These are phyloP conservation scores for Lasius platythorax DNA, from an alignment of 2,888 invertebrate species.

Conservation along the genomic window DNA sequence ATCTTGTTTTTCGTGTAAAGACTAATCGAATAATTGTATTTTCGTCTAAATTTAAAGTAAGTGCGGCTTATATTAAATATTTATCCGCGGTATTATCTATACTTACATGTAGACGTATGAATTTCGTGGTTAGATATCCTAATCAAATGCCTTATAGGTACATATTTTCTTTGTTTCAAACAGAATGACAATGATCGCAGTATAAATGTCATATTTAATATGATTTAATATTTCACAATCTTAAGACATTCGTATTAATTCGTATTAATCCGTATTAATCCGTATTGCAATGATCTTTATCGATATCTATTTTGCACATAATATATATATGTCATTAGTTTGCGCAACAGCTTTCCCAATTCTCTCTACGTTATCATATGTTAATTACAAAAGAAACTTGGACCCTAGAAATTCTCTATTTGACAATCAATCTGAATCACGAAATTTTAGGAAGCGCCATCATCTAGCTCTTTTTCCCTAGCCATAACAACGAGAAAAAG, in stretches of 20 bases:
- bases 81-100: slow-evolving; percentile 13
- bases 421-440: too few relatives aligned
- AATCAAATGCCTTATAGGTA: slow-evolving; percentile 37
- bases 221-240: neutral
- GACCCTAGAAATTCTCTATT: too few relatives aligned
- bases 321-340: too few relatives aligned
- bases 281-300: neutral
- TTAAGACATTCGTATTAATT: neutral
- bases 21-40: neutral
- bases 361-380: too few relatives aligned
- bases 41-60: too few relatives aligned
- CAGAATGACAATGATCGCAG: slow-evolving; percentile 43
- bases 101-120: slow-evolving; percentile 76
- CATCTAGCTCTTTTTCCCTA: too few relatives aligned
- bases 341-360: too few relatives aligned
- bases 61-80: neutral
- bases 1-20: too few relatives aligned
- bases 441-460: too few relatives aligned
- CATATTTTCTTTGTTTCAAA: slow-evolving; percentile 53
- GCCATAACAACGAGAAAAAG: too few relatives aligned
- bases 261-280: neutral
- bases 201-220: slow-evolving; percentile 65
- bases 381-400: too few relatives aligned
- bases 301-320: too few relatives aligned
- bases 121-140: slow-evolving; percentile 63